Base-by-base conservation (phyloP, 53 echinoderm and acorn worm genomes). In the Paelopatides confundens region DNA sequence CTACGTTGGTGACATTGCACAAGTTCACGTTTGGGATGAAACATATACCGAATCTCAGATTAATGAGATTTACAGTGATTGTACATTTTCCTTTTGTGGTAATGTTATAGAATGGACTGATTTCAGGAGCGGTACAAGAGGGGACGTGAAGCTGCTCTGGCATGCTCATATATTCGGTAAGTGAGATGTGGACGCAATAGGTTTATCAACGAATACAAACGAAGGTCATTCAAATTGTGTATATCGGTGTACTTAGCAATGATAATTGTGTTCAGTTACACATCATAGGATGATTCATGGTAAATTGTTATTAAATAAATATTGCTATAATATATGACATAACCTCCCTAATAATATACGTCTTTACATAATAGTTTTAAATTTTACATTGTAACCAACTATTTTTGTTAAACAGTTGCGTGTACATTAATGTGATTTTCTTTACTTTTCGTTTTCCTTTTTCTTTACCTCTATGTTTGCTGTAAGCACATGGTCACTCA, bases 51-150 rank as follows among this genome's bases (percentile, higher is more conserved):
- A 26, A 9, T 32, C 78, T 2, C 86, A 96, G 36, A 91, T 99
- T 23, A 29, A 69, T 40, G 32, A 69, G 63, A 92, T 99, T 39
- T 89, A 85, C 34, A 63, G 35, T 13, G 94, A 99, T 63, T 99
- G 99, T 63, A 95, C 87, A 1, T 99, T 99, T 78, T 95, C 91
- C 8, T 93, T 90, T 82, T 99, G 99, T 63, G 99, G 99, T 0
- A 89, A 95, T 30, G 91, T 91, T 32, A 92, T 92, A 0, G 92
- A 95, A 77, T 99, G 99, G 99, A 94, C 91, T 13, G 99, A 99
- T 70, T 99, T 99, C 85, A 51, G 99, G 46, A 94, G 91, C 76
- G 99, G 99, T 1, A 99, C 99, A 1, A 79, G 99, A 27, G 99
- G 99, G 3, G 81, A 71, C n/a, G 84, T 93, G 79, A 99, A 96